Base-by-base conservation (phyloP, 1,140 invertebrate species). In the Drosophila kanapiae region DNA sequence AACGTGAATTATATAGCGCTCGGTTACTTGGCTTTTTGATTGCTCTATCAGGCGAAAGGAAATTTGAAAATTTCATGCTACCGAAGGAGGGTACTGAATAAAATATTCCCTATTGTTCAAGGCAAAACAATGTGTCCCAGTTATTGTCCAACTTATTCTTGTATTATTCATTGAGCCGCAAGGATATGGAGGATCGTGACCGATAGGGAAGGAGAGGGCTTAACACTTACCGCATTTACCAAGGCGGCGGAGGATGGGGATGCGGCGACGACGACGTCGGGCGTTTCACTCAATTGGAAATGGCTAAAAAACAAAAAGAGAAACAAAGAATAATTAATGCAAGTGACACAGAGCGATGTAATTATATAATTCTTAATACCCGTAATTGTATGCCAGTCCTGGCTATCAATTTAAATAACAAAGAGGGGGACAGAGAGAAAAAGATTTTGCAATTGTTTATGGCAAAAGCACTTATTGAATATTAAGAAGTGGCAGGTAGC, bases 181-280 rank as follows among this genome's bases (percentile, higher is more conserved):
- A 14, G 3, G 7, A 27, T 33, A 13, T 16, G 27, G 1, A 40
- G 13, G 31, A 69, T 58, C 29, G 23, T 23, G 23, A 23, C 23
- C 23, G 23, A 23, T 2, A 23, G 23, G 23, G 1, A 2, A 23
- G 23, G 23, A 23, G 23, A 23, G 23, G 1, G 23, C 8, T 42
- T 42, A 43, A 33, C 42, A 77, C 75, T 77, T 77, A 77, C 75
- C 75, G 74, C 56, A 48, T 76, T 48, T 47, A 77, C 75, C 75
- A 68, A 68, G 74, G 74, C 74, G 74, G 75, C 75, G 62, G 75
- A 77, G 63, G 75, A 77, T 77, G 56, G 56, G 48, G 48, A 62
- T 31, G 68, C 27, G 40, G 48, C 11, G 42, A 37, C 35, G 38
- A 23, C 11, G 37, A 59, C 33, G 31, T 77, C 62, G 33, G 42